Base-by-base conservation (phyloP, 2,888 invertebrate species). In the Ormyrus nitidulus region DNA sequence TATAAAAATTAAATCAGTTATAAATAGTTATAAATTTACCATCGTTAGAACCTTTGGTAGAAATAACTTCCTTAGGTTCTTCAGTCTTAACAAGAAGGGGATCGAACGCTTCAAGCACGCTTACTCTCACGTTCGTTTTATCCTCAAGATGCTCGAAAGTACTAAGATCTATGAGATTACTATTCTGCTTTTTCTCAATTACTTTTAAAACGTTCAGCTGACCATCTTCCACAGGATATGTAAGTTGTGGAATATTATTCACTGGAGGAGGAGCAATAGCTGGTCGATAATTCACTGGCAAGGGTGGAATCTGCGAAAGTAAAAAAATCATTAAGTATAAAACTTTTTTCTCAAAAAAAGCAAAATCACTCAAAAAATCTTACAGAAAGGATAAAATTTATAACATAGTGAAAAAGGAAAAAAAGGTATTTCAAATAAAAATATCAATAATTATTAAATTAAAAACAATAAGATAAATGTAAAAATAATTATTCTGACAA, bases 41-140 rank as follows among this genome's bases (percentile, higher is more conserved):
- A 75, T 82, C 83, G 51, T 64, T 77, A 44, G 76, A 78, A 83
- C 81, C 85, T 65, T 82, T 84, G 11, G 73, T n/a, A 68, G 81
- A 79, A 64, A 77, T 56, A 72, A 78, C 84, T 53, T 86, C 85
- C 62, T 80, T 92, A 89, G 92, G 91, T 84, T 91, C 91, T 84
- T 94, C 94, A 86, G 93, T 92, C 86, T 92, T 91, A 66, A 59
- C 93, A 86, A 96, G 92, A 89, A 97, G 92, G 68, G 97, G 97
- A 93, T 97, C 97, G 90, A 97, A 97, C 82, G 96, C 96, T 90
- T 97, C 96, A 86, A 97, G 91, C 86, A 97, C 95, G 91, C 95
- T 95, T 73, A 92, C 93, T 83, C 93, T 89, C 62, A 92, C 93
- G 85, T 91, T 92, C 83, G 91, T 91, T 82, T 90, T 92, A 85